Evolutionary conservation across 1,140 invertebrate species (phyloP).

Genomic region (Drosophila erecta): DNA sequence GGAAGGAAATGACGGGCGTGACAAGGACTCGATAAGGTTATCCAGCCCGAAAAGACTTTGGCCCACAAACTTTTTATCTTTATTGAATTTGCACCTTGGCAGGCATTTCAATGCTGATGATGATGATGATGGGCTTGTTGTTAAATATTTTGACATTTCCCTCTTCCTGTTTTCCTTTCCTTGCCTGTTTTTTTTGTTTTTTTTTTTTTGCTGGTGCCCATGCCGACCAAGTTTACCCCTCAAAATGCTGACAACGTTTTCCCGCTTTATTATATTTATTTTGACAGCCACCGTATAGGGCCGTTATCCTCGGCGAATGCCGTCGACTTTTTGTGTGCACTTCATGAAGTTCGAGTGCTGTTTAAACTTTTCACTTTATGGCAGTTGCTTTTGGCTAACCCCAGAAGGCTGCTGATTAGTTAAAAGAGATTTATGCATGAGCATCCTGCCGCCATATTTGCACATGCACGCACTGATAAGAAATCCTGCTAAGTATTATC

Average conservation of each 20-base stretch:
- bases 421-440: constrained; percentile 75
- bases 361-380: constrained; percentile 53
- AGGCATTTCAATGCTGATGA: constrained; percentile 54
- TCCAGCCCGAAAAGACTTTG: constrained; percentile 15
- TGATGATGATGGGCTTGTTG: constrained; percentile 60
- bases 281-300: constrained; percentile 55
- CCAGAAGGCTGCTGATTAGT: constrained; percentile 54
- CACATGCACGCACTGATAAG: constrained; percentile 10
- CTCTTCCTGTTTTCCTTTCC: constrained; percentile 20
- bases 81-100: constrained; percentile 65
- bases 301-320: constrained; percentile 38
- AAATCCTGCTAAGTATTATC: neutral
- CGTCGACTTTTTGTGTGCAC: constrained; percentile 20
- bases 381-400: constrained; percentile 27
- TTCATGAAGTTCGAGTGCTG: constrained; percentile 53
- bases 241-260: constrained; percentile 52
- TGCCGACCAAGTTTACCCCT: neutral
- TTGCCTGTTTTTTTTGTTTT: neutral
- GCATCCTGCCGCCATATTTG: constrained; percentile 32
- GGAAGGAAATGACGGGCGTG: constrained; percentile 22
- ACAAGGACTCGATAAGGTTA: constrained; percentile 57
- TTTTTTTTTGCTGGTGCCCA: neutral
- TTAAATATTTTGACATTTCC: constrained; percentile 63
- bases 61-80: constrained; percentile 57
- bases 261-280: constrained; percentile 59